These are phyloP conservation scores for Acanthoscelides obtectus DNA, from an alignment of 2,888 invertebrate genomes.

Conservation along the genomic window DNA sequence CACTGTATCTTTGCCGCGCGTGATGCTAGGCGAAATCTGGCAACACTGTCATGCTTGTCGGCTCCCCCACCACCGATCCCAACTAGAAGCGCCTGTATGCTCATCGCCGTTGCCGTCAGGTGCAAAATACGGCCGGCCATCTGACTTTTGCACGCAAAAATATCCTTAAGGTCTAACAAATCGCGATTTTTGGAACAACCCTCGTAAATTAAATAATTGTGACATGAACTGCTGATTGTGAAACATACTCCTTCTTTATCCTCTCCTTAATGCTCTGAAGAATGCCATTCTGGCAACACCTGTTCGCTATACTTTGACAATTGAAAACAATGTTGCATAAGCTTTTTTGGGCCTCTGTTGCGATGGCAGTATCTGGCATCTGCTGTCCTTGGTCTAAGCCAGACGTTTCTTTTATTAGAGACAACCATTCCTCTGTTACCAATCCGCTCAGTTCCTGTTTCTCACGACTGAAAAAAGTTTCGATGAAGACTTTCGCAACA, in stretches of 20 bases:
- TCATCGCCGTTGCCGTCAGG: no score
- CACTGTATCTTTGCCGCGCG: no score
- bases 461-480: constrained; percentile 61
- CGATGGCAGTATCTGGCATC: constrained; percentile 49
- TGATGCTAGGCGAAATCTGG: no score
- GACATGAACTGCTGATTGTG: no score
- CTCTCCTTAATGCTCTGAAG: constrained; percentile 70
- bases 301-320: constrained; percentile 57
- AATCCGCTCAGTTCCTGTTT: constrained; percentile 66
- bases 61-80: no score
- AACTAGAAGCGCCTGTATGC: no score
- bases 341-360: constrained; percentile 79
- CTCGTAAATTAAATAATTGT: no score
- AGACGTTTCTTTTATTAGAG: constrained; percentile 62
- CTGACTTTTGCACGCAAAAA: no score
- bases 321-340: constrained; percentile 86
- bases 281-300: constrained; percentile 58
- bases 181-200: no score
- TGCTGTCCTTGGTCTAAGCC: constrained; percentile 49
- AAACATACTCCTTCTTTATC: constrained; percentile 53
- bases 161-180: no score
- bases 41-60: no score
- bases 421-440: constrained; percentile 64
- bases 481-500: not conserved
- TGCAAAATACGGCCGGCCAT: no score